These are phyloP conservation scores for Xylophagus ater DNA, from an alignment of 2,888 invertebrate species.

Conservation along the genomic window DNA sequence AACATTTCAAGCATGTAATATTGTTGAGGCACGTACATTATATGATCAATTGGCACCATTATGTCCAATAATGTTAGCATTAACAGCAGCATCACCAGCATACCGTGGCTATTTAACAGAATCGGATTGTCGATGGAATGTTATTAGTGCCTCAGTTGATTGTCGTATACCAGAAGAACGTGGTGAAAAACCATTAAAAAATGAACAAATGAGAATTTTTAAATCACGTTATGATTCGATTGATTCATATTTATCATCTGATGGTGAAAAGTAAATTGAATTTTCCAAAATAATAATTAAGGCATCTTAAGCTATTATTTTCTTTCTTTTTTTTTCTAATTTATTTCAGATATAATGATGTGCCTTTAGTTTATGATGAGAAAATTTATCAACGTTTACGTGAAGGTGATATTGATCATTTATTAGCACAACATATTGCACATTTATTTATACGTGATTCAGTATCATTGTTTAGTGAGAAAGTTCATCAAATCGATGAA, in stretches of 20 bases:
- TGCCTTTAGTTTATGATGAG: conserved; percentile 76
- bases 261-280: conserved; percentile 54
- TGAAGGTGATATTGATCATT: conserved; percentile 83
- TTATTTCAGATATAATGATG: conserved; percentile 78
- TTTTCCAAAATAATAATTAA: conserved; percentile 9
- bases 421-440: conserved; percentile 89
- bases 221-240: conserved; percentile 98
- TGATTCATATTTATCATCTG: conserved; percentile 87
- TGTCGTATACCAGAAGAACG: conserved; percentile 88
- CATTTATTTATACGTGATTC: conserved; percentile 97
- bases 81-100: conserved; percentile 93
- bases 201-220: conserved; percentile 70
- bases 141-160: conserved; percentile 92
- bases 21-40: conserved; percentile 85
- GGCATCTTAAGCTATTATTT: background rate
- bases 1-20: conserved; percentile 89
- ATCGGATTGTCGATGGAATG: conserved; percentile 96
- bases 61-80: conserved; percentile 93
- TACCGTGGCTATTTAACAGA: conserved; percentile 91
- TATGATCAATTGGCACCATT: conserved; percentile 96
- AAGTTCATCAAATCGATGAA: conserved; percentile 83
- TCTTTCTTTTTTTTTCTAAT: too few relatives aligned
- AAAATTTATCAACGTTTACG: conserved; percentile 70
- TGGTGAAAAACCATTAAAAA: conserved; percentile 58
- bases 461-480: conserved; percentile 89